These are phyloP conservation scores for Sylvia borin DNA, from an alignment of 2,797 vertebrate species.

Conservation along the genomic window DNA sequence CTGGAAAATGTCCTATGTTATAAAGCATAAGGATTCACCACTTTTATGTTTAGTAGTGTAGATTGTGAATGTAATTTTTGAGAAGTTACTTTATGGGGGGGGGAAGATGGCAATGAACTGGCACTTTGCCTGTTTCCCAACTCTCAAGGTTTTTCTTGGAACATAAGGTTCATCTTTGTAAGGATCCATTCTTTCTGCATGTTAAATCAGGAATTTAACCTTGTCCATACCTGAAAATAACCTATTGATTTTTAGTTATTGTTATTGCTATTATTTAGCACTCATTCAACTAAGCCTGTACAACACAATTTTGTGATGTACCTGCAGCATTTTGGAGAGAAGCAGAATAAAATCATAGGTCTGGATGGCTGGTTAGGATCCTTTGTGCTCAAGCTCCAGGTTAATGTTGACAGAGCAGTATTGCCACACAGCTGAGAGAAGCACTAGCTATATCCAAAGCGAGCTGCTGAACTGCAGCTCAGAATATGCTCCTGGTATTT, in stretches of 20 bases:
- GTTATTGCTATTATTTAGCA: not conserved
- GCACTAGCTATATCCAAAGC: not conserved
- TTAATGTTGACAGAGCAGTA: not conserved
- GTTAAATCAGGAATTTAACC: not conserved
- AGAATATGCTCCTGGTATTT: not conserved
- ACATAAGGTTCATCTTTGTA: not conserved
- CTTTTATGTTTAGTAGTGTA: not conserved
- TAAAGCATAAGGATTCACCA: not conserved
- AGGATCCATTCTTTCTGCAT: not conserved
- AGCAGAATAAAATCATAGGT: not conserved
- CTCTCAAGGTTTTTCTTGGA: not conserved
- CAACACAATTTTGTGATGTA: not conserved
- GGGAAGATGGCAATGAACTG: not conserved
- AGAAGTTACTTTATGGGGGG: not conserved
- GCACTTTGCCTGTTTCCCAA: not conserved
- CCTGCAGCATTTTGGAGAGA: not conserved
- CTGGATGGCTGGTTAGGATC: not conserved
- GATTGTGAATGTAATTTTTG: not conserved
- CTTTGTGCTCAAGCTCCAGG: not conserved
- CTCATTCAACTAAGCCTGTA: not conserved
- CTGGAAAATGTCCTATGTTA: not conserved
- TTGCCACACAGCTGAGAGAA: not conserved
- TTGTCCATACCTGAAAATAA: not conserved
- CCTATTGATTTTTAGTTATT: too few relatives aligned
- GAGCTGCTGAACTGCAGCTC: not conserved